Evolutionary conservation across 2,888 invertebrate species (phyloP).

Genomic region (Allophyes oxyacanthae): DNA sequence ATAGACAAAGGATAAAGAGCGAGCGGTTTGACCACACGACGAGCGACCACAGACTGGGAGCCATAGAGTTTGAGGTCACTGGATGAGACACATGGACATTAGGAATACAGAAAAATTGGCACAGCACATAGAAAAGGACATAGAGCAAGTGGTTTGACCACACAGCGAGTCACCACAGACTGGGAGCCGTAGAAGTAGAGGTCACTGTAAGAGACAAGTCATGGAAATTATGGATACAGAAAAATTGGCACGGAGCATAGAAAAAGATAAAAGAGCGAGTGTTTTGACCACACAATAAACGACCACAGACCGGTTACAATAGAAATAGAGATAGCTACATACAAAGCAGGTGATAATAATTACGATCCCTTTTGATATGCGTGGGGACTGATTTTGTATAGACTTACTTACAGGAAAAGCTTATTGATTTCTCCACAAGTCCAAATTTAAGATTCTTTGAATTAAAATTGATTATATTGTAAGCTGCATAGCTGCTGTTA

Average conservation of each 20-base stretch:
- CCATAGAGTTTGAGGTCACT: constrained; percentile 39
- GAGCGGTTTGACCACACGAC: constrained; percentile 68
- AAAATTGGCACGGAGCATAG: constrained; percentile 61
- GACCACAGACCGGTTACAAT: constrained; percentile 54
- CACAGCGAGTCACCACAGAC: constrained; percentile 65
- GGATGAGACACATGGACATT: constrained; percentile 18
- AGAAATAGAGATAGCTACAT: constrained; percentile 42
- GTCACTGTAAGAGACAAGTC: constrained; percentile 32
- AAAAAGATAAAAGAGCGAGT: constrained; percentile 69
- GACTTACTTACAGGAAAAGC: too few relatives aligned
- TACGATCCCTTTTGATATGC: too few relatives aligned
- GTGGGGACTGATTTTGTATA: too few relatives aligned
- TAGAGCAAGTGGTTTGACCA: constrained; percentile 66
- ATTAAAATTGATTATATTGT: too few relatives aligned
- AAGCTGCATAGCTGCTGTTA: too few relatives aligned
- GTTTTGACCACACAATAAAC: constrained; percentile 68
- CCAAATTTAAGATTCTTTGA: too few relatives aligned
- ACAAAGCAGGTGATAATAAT: too few relatives aligned
- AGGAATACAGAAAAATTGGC: too few relatives aligned
- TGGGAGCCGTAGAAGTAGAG: constrained; percentile 39
- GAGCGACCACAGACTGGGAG: constrained; percentile 58
- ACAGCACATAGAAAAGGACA: constrained; percentile 67
- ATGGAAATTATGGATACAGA: too few relatives aligned
- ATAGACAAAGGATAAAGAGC: constrained; percentile 72
- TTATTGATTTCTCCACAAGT: too few relatives aligned